phyloP scores from a whole-genome alignment of 2,797 vertebrate genomes.

The Bucorvus abyssinicus region DNA sequence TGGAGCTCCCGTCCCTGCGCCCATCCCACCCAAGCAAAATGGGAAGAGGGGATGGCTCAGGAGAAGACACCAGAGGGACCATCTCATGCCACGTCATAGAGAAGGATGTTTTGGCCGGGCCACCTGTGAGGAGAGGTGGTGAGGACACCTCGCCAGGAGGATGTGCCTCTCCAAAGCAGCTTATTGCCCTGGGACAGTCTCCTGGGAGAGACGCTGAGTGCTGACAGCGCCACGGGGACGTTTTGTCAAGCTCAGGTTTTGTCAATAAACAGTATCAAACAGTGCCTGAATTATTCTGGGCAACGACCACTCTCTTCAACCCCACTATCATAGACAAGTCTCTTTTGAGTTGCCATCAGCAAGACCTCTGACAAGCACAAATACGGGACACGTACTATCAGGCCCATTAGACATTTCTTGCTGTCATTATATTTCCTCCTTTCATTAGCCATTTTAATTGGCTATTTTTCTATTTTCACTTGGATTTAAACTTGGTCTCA shows the following conservation, averaged over 20 bases:
- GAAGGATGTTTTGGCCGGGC: not conserved
- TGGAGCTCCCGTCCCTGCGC: not conserved
- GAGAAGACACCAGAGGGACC: not conserved
- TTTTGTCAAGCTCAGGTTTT: not conserved
- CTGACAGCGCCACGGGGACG: not conserved
- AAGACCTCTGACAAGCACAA: not conserved
- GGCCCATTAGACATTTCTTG: not conserved
- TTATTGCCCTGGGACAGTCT: not conserved
- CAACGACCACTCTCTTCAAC: not conserved
- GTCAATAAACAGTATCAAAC: not conserved
- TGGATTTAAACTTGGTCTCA: not conserved
- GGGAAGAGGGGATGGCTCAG: not conserved
- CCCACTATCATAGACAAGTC: accelerated
- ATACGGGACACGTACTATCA: not conserved
- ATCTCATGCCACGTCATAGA: accelerated
- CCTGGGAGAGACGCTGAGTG: accelerated
- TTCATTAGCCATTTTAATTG: not conserved
- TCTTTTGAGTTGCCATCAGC: not conserved
- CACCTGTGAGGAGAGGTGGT: not conserved
- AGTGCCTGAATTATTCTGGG: not conserved
- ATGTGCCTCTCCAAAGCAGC: not conserved
- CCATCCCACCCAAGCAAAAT: not conserved
- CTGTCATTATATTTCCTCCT: not conserved
- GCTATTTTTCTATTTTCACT: not conserved
- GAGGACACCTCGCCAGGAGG: not conserved